A percentile compares a stretch with the other conserved stretches of the same genome.
Evolutionary conservation across 2,113 vertebrate genomes (phyloP).

Genomic region (Rhabdornis inornatus): DNA sequence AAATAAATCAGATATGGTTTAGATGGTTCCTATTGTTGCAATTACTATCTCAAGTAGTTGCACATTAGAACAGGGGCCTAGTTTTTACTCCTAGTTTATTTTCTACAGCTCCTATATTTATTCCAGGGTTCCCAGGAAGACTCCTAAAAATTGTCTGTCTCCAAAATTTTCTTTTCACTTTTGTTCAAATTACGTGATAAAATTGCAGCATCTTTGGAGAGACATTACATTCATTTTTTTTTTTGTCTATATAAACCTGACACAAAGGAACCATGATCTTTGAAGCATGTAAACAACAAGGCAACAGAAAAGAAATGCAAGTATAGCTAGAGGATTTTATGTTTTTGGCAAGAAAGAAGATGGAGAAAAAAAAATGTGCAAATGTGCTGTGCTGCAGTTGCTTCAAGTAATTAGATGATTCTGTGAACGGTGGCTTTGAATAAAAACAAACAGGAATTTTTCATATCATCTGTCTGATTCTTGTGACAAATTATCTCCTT

Average conservation of each 20-base stretch:
- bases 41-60: not conserved
- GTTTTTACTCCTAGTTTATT: not conserved
- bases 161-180: not conserved
- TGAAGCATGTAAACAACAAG: not conserved
- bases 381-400: not conserved
- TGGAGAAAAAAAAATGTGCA: constrained; percentile 7
- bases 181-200: not conserved
- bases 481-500: constrained; percentile 54
- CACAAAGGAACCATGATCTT: not conserved
- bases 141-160: not conserved
- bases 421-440: not conserved
- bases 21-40: not conserved
- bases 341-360: not conserved
- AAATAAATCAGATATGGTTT: not conserved
- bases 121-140: not conserved
- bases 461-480: constrained; percentile 40
- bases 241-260: not conserved
- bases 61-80: not conserved
- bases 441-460: constrained; percentile 37
- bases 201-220: not conserved
- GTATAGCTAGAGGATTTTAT: not conserved
- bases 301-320: not conserved
- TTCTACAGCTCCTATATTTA: not conserved
- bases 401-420: constrained; percentile 20
- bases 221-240: not conserved